Evolutionary conservation across 2,888 invertebrate genomes (phyloP).

Genomic region (Caenorhabditis japonica): DNA sequence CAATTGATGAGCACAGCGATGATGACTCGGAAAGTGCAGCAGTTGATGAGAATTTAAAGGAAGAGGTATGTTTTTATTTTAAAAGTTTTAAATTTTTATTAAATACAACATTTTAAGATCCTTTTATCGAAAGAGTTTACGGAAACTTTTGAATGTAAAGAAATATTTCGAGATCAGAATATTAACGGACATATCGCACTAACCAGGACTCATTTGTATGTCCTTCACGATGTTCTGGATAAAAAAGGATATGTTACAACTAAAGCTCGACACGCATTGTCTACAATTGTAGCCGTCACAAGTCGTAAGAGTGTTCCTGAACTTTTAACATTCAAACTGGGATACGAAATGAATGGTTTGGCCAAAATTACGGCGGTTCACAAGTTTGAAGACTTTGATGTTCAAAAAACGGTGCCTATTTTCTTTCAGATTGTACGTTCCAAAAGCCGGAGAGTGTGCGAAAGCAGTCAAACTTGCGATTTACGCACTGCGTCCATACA

Average conservation of each 20-base stretch:
- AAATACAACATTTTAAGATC: slow-evolving; percentile 42
- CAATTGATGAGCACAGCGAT: slow-evolving; percentile 61
- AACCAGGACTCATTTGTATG: slow-evolving; percentile 71
- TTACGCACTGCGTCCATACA: slow-evolving; percentile 63
- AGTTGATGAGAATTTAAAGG: slow-evolving; percentile 53
- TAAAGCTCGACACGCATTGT: slow-evolving; percentile 88
- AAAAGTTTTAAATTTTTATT: no score
- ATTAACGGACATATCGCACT: slow-evolving; percentile 67
- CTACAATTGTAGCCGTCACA: slow-evolving; percentile 95
- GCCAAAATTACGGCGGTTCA: slow-evolving; percentile 71
- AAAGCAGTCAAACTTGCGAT: slow-evolving; percentile 76
- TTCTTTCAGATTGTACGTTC: slow-evolving; percentile 66
- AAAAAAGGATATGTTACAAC: slow-evolving; percentile 85
- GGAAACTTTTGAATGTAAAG: slow-evolving; percentile 90
- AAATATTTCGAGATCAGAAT: slow-evolving; percentile 82
- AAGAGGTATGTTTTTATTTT: slow-evolving; percentile 50
- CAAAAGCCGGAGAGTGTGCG: slow-evolving; percentile 76
- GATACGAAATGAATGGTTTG: slow-evolving; percentile 72
- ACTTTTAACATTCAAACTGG: slow-evolving; percentile 87
- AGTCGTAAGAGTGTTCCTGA: slow-evolving; percentile 95
- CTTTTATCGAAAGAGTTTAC: slow-evolving; percentile 83
- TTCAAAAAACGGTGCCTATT: not conserved
- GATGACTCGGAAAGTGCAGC: slow-evolving; percentile 34
- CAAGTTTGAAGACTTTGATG: slow-evolving; percentile 34
- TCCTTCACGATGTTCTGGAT: slow-evolving; percentile 64